Percentiles rank a stretch among this genome's conserved stretches.
These are phyloP conservation scores for Pangasianodon hypophthalmus DNA, from an alignment of 2,113 vertebrate genomes.

Conservation along the genomic window DNA sequence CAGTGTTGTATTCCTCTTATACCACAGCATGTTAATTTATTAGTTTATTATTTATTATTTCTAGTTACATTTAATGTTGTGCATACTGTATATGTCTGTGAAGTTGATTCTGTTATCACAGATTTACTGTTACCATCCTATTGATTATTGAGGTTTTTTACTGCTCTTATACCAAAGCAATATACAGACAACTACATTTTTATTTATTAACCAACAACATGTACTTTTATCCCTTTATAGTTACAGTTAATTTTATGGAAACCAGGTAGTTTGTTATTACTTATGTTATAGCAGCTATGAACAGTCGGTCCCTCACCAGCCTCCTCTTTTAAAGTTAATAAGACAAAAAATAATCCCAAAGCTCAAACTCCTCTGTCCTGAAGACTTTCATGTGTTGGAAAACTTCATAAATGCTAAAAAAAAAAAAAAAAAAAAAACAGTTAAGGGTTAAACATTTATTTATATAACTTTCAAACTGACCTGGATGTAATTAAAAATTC, in stretches of 20 bases:
- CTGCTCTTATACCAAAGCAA: background rate
- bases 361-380: background rate
- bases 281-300: no score
- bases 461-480: no score
- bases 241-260: background rate
- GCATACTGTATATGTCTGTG: background rate
- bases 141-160: background rate
- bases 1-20: background rate
- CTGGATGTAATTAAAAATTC: no score
- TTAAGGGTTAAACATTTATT: no score
- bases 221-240: no score
- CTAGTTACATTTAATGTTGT: background rate
- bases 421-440: background rate
- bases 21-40: background rate
- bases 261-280: background rate
- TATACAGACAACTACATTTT: background rate
- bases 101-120: background rate
- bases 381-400: background rate
- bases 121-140: background rate
- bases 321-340: background rate
- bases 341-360: background rate
- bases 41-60: no score
- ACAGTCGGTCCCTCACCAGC: no score
- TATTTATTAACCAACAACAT: no score
- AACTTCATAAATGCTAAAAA: background rate